Conservation (phyloP, 1,140 invertebrate genomes). For the Globodera ellingtonae region DNA sequence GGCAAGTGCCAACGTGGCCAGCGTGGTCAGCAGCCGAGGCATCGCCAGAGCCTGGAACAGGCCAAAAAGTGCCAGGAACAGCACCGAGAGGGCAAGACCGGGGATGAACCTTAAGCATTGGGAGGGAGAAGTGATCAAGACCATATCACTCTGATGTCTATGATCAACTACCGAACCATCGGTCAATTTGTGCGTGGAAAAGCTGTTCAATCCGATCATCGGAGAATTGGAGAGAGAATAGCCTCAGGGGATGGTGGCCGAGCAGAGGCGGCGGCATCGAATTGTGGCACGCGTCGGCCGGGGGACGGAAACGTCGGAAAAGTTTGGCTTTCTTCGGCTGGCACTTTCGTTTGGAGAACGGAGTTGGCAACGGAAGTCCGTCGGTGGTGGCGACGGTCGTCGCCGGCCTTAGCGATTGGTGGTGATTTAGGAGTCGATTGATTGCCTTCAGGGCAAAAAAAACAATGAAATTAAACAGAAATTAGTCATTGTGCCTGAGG, state of each 20-base stretch:
- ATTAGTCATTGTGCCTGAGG: constrained; percentile 59
- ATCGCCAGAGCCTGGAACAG: constrained; percentile 53
- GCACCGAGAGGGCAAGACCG: constrained; percentile 58
- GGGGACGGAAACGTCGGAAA: neutral
- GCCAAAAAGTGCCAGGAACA: constrained; percentile 61
- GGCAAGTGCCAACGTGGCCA: constrained; percentile 54
- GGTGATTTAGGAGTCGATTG: neutral
- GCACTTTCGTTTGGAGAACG: constrained; percentile 13
- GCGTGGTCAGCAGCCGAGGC: constrained; percentile 53
- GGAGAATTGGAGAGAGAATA: constrained; percentile 42
- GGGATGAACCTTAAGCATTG: constrained; percentile 52
- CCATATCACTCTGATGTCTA: too few relatives aligned
- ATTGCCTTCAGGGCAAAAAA: neutral
- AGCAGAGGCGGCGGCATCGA: constrained; percentile 8
- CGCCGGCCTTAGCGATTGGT: neutral
- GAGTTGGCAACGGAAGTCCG: constrained; percentile 6
- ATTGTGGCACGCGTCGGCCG: constrained; percentile 1
- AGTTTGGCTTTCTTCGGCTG: neutral
- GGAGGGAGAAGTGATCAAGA: neutral
- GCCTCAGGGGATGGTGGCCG: constrained; percentile 28
- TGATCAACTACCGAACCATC: constrained; percentile 39
- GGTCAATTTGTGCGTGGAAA: constrained; percentile 60
- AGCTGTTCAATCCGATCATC: constrained; percentile 42
- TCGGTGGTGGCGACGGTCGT: constrained; percentile 5
- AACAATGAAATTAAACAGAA: constrained; percentile 20